Percentiles rank a stretch among this genome's conserved stretches.
phyloP scores from a whole-genome alignment of 1,140 invertebrate species.

The Lordiphosa mommai region DNA sequence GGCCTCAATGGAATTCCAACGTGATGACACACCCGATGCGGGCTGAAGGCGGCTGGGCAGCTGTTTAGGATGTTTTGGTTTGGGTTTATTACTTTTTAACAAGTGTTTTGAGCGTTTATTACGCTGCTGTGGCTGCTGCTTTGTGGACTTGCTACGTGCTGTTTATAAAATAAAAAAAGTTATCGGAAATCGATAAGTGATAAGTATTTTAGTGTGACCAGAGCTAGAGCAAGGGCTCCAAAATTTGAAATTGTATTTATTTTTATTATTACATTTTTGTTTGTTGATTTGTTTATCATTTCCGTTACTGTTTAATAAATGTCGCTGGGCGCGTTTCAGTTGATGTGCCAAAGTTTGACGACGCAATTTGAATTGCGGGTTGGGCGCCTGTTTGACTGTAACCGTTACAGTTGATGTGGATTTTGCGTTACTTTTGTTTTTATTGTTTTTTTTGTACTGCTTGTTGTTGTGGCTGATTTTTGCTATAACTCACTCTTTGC shows the following conservation, averaged over 20 bases:
- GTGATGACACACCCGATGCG: constrained; percentile 61
- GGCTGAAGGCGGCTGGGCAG: constrained; percentile 10
- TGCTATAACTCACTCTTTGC: constrained; percentile 72
- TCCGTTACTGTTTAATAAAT: constrained; percentile 70
- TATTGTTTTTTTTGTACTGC: constrained; percentile 12
- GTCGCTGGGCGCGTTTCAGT: constrained; percentile 74
- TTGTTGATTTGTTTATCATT: constrained; percentile 43
- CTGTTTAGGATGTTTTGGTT: constrained; percentile 23
- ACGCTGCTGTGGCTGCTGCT: constrained; percentile 27
- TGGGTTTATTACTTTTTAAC: constrained; percentile 52
- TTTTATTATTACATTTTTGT: constrained; percentile 50
- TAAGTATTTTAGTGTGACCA: neutral
- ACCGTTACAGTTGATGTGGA: constrained; percentile 13
- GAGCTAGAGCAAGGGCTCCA: too few species aligned
- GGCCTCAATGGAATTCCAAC: constrained; percentile 72
- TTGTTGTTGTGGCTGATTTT: constrained; percentile 44
- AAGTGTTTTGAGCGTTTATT: constrained; percentile 64
- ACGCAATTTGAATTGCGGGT: constrained; percentile 40
- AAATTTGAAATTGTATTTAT: constrained; percentile 9
- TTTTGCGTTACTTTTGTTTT: constrained; percentile 26
- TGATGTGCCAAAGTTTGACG: constrained; percentile 63
- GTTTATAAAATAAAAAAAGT: neutral
- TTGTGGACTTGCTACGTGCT: constrained; percentile 32
- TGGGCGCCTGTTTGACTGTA: constrained; percentile 23
- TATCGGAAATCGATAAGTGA: neutral